phyloP scores from a whole-genome alignment of 2,113 vertebrate genomes.

The Zosterops japonicus region DNA sequence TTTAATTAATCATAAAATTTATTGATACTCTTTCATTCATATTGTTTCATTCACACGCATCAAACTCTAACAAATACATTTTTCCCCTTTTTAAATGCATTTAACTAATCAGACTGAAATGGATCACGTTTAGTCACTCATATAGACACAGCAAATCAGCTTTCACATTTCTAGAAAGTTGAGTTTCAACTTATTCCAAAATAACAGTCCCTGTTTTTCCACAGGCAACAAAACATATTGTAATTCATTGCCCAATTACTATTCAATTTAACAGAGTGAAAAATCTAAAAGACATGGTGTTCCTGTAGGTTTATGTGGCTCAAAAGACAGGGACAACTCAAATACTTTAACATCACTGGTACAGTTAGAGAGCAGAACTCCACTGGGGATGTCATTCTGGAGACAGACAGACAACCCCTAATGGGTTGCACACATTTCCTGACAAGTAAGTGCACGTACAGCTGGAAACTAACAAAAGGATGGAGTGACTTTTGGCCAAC shows the following conservation, averaged over 20 bases:
- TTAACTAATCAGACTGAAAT: not conserved
- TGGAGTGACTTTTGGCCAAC: not conserved
- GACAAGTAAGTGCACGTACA: rapidly evolving
- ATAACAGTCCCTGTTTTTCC: not conserved
- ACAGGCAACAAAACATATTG: not conserved
- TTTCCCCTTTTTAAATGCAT: rapidly evolving
- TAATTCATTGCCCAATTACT: not conserved
- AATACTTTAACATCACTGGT: not conserved
- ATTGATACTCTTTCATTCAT: not conserved
- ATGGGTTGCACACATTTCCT: not conserved
- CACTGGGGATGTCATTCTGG: not conserved
- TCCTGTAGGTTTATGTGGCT: not conserved
- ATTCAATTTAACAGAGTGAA: not conserved
- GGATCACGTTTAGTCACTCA: not conserved
- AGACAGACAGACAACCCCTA: not conserved
- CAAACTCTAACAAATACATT: not conserved
- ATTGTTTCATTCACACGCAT: not conserved
- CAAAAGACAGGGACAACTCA: not conserved
- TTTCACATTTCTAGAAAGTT: not conserved
- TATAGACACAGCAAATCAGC: not conserved
- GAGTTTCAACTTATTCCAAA: not conserved
- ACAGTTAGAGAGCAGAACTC: not conserved
- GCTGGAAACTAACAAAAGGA: not conserved
- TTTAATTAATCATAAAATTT: not conserved
- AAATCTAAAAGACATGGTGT: not conserved